Conservation (phyloP, 2,113 vertebrate species). For the Cyprinodon variegatus region DNA sequence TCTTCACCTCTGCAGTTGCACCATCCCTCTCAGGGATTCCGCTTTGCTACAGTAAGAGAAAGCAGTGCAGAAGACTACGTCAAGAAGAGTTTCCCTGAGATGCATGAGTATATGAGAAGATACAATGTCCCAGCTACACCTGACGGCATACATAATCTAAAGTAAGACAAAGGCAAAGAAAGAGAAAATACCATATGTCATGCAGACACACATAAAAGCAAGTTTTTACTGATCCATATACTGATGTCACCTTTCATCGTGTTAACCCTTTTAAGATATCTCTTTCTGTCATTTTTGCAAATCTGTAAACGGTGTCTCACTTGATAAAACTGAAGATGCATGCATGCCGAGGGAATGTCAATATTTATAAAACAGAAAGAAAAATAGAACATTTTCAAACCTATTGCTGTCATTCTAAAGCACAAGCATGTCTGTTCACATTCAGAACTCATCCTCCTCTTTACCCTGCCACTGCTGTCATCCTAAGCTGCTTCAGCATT, state of each 20-base stretch:
- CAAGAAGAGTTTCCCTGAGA: conserved; percentile 92
- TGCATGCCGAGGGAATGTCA: conserved; percentile 4
- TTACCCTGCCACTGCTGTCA: conserved; percentile 65
- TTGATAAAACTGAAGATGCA: neutral
- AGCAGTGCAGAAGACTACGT: conserved; percentile 95
- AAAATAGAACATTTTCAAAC: conserved; percentile 12
- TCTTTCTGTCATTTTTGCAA: conserved; percentile 12
- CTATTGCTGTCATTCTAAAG: conserved; percentile 39
- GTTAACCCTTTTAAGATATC: conserved; percentile 1
- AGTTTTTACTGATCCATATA: neutral
- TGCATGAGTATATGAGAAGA: conserved; percentile 89
- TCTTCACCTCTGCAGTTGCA: conserved; percentile 86
- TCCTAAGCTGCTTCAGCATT: conserved; percentile 69
- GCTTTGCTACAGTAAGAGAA: conserved; percentile 92
- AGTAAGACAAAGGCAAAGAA: conserved; percentile 70
- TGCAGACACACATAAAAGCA: neutral
- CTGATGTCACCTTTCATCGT: conserved; percentile 7
- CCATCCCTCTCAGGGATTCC: conserved; percentile 91
- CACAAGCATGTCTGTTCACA: conserved; percentile 41
- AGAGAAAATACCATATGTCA: neutral
- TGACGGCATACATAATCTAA: conserved; percentile 86
- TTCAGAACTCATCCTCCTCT: conserved; percentile 52
- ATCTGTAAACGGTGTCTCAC: neutral
- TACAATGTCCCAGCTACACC: conserved; percentile 91
- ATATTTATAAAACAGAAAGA: neutral